Percentiles rank a stretch among this genome's conserved stretches.
These are phyloP conservation scores for Alauda arvensis DNA, from an alignment of 2,797 vertebrate species.

Conservation along the genomic window DNA sequence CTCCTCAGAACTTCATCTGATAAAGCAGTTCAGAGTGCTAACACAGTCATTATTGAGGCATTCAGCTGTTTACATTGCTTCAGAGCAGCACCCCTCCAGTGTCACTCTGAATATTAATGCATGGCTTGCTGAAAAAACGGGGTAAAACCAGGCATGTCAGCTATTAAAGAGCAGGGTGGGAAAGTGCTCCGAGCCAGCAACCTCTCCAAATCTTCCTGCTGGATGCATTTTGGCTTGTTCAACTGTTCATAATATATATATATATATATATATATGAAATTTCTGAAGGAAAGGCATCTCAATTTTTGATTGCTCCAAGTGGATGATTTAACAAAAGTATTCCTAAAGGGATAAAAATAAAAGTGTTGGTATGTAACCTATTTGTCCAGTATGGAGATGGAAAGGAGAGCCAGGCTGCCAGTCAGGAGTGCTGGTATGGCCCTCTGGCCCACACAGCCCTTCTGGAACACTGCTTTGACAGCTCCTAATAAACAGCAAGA, in stretches of 20 bases:
- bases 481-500: constrained; percentile 22
- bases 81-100: background rate
- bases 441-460: background rate
- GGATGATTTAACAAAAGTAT: background rate
- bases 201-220: background rate
- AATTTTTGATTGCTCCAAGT: background rate
- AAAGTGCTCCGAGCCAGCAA: background rate
- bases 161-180: background rate
- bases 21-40: background rate
- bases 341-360: constrained; percentile 44
- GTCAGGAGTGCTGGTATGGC: background rate
- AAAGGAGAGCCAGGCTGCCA: background rate
- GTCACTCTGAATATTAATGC: background rate
- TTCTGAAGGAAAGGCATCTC: background rate
- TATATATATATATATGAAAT: background rate
- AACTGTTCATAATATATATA: background rate
- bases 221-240: background rate
- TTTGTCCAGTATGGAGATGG: background rate
- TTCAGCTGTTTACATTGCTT: background rate
- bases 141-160: background rate
- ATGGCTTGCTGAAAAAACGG: background rate
- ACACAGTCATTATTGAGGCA: background rate
- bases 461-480: constrained; percentile 12
- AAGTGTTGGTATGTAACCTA: constrained; percentile 38
- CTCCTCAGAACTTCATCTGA: background rate